phyloP scores from a whole-genome alignment of 2,797 vertebrate genomes.

The Neoniphon sammara region DNA sequence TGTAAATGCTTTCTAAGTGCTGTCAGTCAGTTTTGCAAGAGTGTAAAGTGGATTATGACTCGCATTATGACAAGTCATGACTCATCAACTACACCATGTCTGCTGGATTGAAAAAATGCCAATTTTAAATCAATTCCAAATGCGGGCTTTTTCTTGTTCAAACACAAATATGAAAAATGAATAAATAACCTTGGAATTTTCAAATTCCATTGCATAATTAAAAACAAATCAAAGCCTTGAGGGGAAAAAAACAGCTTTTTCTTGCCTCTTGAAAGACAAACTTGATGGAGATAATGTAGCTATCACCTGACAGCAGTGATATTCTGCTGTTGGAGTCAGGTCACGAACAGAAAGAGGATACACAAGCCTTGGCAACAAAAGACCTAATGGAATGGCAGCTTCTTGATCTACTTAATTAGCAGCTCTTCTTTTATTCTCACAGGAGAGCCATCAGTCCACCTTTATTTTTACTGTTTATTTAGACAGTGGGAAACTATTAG shows the following conservation, averaged over 20 bases:
- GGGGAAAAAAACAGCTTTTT: too few species aligned
- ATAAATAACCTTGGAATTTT: too few species aligned
- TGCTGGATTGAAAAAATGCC: too few species aligned
- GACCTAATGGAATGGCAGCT: neutral
- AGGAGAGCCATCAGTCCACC: neutral
- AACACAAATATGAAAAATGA: too few species aligned
- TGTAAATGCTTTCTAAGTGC: too few species aligned
- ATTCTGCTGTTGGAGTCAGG: constrained; percentile 5
- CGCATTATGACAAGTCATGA: too few species aligned
- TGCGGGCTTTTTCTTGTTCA: too few species aligned
- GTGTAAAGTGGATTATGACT: neutral
- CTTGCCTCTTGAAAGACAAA: too few species aligned
- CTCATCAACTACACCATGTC: neutral
- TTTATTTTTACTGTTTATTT: neutral
- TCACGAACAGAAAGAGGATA: neutral
- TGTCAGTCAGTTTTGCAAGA: neutral
- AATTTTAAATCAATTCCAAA: too few species aligned
- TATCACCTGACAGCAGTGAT: constrained; percentile 1
- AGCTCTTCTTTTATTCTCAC: neutral
- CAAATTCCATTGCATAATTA: too few species aligned
- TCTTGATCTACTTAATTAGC: neutral
- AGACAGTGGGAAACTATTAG: neutral
- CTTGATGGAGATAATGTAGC: neutral
- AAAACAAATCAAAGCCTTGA: too few species aligned
- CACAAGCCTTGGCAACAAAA: neutral